Evolutionary conservation across 2,888 invertebrate genomes (phyloP).

Genomic region (Drosophila kuntzei): DNA sequence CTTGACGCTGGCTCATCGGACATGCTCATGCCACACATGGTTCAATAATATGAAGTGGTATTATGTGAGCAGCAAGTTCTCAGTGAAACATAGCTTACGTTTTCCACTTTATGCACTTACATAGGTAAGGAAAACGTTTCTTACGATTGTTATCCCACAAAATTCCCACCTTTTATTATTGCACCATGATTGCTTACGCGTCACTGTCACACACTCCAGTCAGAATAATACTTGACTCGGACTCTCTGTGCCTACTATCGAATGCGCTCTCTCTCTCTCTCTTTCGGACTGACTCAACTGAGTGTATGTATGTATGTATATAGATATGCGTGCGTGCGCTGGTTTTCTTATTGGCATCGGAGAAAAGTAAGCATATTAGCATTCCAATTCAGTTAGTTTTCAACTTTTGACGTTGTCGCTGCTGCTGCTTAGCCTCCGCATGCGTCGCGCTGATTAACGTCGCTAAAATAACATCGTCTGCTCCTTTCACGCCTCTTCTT

Average conservation of each 20-base stretch:
- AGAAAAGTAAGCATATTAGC: conserved; percentile 76
- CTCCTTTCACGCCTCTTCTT: conserved; percentile 27
- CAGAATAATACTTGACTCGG: conserved; percentile 57
- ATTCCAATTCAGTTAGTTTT: conserved; percentile 79
- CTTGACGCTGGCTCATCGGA: conserved; percentile 53
- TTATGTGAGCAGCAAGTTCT: background rate
- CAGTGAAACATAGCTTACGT: background rate
- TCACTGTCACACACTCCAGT: conserved; percentile 63
- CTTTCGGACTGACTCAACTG: conserved; percentile 18
- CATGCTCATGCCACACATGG: conserved; percentile 48
- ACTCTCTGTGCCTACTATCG: conserved; percentile 34
- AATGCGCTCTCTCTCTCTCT: conserved; percentile 13
- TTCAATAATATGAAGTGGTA: background rate
- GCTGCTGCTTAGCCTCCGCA: conserved; percentile 16
- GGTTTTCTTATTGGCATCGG: conserved; percentile 75
- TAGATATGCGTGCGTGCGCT: conserved; percentile 69
- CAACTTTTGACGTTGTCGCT: conserved; percentile 74
- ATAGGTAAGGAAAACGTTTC: background rate
- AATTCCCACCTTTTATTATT: conserved; percentile 6
- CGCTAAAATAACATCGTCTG: conserved; percentile 41
- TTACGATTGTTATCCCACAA: background rate
- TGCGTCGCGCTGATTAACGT: conserved; percentile 26
- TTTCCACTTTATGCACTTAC: background rate
- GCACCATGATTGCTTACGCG: conserved; percentile 62
- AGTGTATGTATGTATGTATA: conserved; percentile 11